Evolutionary conservation across 2,888 invertebrate genomes (phyloP).

Genomic region (Megaustenia siamemsis): DNA sequence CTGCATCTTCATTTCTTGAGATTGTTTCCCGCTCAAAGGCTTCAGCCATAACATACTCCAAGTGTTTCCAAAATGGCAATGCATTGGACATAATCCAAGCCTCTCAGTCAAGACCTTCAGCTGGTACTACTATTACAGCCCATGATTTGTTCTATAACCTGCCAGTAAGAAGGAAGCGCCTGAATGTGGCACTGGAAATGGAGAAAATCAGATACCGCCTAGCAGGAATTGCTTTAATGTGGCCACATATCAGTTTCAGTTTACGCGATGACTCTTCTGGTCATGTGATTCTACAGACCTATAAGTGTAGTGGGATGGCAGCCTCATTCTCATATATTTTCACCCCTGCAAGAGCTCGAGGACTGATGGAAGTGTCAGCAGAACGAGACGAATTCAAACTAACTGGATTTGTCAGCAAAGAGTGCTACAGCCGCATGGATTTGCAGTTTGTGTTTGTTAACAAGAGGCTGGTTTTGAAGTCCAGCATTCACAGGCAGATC

Average conservation of each 20-base stretch:
- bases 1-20: conserved; percentile 83
- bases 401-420: conserved; percentile 83
- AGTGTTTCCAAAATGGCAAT: conserved; percentile 83
- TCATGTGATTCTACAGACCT: conserved; percentile 84
- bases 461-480: conserved; percentile 83
- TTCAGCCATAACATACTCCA: conserved; percentile 82
- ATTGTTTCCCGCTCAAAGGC: conserved; percentile 83
- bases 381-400: conserved; percentile 82
- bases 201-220: conserved; percentile 84
- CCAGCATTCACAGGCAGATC: conserved; percentile 82
- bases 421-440: conserved; percentile 80
- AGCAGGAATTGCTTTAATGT: conserved; percentile 85
- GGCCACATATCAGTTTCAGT: conserved; percentile 85
- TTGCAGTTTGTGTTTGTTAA: conserved; percentile 86
- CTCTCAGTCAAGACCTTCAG: conserved; percentile 82
- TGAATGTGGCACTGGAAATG: conserved; percentile 83
- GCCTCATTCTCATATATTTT: conserved; percentile 82
- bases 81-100: conserved; percentile 78
- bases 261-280: conserved; percentile 85
- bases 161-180: conserved; percentile 84
- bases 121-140: conserved; percentile 87
- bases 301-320: conserved; percentile 83
- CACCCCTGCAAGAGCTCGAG: conserved; percentile 79
- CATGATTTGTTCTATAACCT: conserved; percentile 85
- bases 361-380: conserved; percentile 79